Evolutionary conservation across 2,113 vertebrate genomes (phyloP).

Genomic region (Seriola dumerili): DNA sequence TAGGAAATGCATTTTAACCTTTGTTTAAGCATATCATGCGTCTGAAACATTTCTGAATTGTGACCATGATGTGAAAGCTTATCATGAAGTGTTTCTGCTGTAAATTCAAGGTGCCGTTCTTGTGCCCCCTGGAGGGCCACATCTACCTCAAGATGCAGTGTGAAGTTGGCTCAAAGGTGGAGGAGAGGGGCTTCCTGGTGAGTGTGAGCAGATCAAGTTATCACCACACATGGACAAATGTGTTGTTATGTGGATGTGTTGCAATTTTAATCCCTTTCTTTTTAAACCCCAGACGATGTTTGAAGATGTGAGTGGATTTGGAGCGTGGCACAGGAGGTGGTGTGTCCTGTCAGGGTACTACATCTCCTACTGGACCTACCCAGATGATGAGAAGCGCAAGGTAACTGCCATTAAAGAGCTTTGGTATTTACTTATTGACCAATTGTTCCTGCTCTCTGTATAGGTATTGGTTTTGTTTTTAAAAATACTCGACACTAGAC

Average conservation of each 20-base stretch:
- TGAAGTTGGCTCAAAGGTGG: conserved; percentile 91
- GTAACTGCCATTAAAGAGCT: conserved; percentile 68
- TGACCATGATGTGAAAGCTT: neutral
- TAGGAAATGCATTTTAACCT: neutral
- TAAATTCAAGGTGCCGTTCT: conserved; percentile 89
- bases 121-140: conserved; percentile 95
- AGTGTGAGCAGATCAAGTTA: conserved; percentile 60
- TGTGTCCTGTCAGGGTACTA: conserved; percentile 94
- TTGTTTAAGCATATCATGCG: neutral
- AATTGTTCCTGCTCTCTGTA: neutral
- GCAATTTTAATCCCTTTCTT: fast-evolving
- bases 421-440: neutral
- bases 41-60: neutral
- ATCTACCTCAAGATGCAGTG: conserved; percentile 94
- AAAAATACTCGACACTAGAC: too few species aligned
- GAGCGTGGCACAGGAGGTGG: conserved; percentile 97
- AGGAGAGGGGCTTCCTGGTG: conserved; percentile 95
- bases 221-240: neutral
- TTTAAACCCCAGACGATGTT: conserved; percentile 91
- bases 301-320: conserved; percentile 98
- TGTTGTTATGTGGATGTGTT: neutral
- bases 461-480: neutral
- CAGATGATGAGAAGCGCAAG: conserved; percentile 96
- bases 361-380: conserved; percentile 98
- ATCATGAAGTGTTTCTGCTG: neutral